Evolutionary conservation across 2,113 vertebrate genomes (phyloP), one percentile per base, ranked within the genome.

Genomic region (Macquaria australasica): DNA sequence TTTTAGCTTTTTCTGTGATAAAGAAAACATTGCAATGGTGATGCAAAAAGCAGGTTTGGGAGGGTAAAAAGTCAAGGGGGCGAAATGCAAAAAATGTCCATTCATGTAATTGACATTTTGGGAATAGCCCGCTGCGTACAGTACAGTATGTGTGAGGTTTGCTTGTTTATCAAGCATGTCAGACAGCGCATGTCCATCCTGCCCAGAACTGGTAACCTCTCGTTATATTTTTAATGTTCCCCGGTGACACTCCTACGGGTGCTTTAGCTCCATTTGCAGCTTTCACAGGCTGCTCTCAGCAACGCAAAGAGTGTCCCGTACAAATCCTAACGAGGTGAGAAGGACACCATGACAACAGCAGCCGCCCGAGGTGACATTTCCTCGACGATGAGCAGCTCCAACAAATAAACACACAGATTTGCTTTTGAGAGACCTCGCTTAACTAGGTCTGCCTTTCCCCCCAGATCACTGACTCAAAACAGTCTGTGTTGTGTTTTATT

Each of bases 331-430:
- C 51, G 68, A 86, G 79, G 56, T 51, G 83, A 81, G 74, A 62
- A 77, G 77, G 86, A 87, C 83, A 69, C 78, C 39, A 70, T 81
- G 85, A 92, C 90, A 86, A 84, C 87, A 88, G 85, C 85, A 56
- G 68, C 84, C 58, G 82, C 79, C 77, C 8, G 43, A 84, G 82
- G 81, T 92, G 81, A 90, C 81, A 77, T 85, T 88, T 85, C 86
- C 74, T 85, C 66, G 18, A 82, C 74, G 15, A 68, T 0, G 70
- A 87, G 68, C 79, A n/a, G 45, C 68, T 37, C 71, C 20, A 18
- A 64, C 72, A 88, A 89, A 78, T 81, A 92, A 83, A 87, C 51
- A 71, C 62, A 72, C 77, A 82, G 39, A 86, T 88, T 79, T 84
- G 76, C 77, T 80, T 91, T 77, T 74, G 59, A 48, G 74, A 80